These are phyloP conservation scores for Lamprotornis superbus DNA, from an alignment of 2,113 vertebrate genomes.

Conservation along the genomic window DNA sequence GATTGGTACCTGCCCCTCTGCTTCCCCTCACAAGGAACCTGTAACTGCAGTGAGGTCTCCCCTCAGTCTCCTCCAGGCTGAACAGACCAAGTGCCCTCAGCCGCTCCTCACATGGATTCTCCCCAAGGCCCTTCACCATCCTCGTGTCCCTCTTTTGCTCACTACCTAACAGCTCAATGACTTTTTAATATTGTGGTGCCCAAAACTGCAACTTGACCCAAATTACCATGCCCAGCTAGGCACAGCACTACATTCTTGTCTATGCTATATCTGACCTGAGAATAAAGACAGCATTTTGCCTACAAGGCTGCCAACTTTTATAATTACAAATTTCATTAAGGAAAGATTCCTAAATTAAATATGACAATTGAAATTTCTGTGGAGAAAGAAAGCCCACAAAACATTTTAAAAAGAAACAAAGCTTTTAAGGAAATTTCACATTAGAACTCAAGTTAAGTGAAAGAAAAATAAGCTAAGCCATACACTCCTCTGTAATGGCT, in stretches of 20 bases:
- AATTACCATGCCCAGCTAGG: neutral
- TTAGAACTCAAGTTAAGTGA: neutral
- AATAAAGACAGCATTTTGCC: neutral
- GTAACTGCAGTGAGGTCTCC: neutral
- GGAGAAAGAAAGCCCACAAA: neutral
- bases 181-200: neutral
- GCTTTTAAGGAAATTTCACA: neutral
- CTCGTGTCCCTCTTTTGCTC: neutral
- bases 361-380: neutral
- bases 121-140: neutral
- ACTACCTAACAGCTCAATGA: neutral
- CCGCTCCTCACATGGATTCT: accelerated
- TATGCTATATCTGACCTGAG: neutral
- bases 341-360: neutral
- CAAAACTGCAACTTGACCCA: neutral
- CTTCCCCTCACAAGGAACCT: accelerated
- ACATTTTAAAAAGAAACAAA: neutral
- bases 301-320: neutral
- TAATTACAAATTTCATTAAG: neutral
- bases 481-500: neutral
- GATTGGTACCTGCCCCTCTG: neutral
- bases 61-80: neutral
- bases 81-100: neutral
- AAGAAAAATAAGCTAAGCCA: neutral
- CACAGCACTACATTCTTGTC: neutral